A percentile compares a stretch with the other conserved stretches of the same genome.
Conservation (phyloP, 2,888 invertebrate genomes). For the Chaitophorus viminalis region DNA sequence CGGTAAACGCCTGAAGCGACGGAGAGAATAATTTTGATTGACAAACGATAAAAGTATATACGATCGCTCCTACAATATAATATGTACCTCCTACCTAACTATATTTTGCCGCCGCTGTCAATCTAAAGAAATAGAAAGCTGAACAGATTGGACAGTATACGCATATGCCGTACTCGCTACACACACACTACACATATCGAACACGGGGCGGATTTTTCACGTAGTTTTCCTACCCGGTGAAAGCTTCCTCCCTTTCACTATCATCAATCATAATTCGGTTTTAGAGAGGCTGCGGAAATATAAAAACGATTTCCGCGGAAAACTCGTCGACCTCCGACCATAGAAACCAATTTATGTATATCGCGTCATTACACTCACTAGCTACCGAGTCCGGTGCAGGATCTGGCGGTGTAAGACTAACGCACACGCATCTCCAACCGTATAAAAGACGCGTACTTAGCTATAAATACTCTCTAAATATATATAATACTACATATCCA, state of each 20-base stretch:
- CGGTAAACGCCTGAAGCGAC: background rate
- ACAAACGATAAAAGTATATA: background rate
- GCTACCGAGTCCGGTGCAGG: background rate
- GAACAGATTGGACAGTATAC: conserved; percentile 27
- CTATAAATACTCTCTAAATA: background rate
- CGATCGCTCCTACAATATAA: background rate
- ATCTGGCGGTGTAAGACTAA: background rate
- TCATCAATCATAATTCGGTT: background rate
- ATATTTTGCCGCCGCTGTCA: conserved; percentile 6
- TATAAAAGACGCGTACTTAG: background rate
- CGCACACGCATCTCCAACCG: background rate
- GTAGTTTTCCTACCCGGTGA: conserved; percentile 44
- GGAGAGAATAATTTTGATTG: background rate
- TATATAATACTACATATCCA: background rate
- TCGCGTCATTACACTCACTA: background rate
- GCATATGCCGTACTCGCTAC: background rate
- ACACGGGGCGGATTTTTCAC: conserved; percentile 50
- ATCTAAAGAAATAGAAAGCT: conserved; percentile 51
- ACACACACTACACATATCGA: background rate
- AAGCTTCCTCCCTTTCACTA: conserved; percentile 3
- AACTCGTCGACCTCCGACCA: background rate
- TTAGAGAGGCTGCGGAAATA: background rate
- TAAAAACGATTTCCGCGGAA: background rate
- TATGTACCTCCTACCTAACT: background rate
- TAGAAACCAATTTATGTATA: background rate